These are phyloP conservation scores for Trichomalopsis sarcophagae DNA, from an alignment of 1,140 invertebrate genomes.

Conservation along the genomic window DNA sequence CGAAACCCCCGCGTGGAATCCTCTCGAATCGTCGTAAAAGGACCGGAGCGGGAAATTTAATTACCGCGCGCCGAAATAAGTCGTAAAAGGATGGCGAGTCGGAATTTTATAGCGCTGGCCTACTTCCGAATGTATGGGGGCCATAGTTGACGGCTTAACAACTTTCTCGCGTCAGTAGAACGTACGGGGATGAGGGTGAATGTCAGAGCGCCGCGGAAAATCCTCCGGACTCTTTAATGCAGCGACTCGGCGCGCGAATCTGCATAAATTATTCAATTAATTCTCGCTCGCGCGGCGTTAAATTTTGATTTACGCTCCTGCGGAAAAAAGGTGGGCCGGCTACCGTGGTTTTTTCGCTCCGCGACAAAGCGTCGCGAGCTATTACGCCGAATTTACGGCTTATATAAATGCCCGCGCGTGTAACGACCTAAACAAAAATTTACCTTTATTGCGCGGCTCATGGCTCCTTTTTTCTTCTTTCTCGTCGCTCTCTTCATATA, in stretches of 20 bases:
- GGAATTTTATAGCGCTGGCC: constrained; percentile 12
- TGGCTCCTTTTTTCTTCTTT: neutral
- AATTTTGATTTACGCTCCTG: constrained; percentile 32
- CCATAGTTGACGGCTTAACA: neutral
- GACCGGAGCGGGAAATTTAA: constrained; percentile 41
- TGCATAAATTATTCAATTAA: constrained; percentile 36
- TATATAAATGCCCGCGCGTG: constrained; percentile 15
- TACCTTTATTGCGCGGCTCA: constrained; percentile 33
- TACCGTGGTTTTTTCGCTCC: neutral
- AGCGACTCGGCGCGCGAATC: neutral
- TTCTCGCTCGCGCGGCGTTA: constrained; percentile 5
- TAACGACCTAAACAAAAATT: constrained; percentile 48
- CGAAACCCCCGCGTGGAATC: constrained; percentile 11
- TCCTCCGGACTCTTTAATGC: constrained; percentile 19
- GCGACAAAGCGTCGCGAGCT: neutral
- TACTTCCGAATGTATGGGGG: constrained; percentile 25
- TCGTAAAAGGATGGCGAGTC: constrained; percentile 31
- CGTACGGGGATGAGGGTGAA: neutral
- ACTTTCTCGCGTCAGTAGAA: neutral
- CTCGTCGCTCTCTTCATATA: neutral
- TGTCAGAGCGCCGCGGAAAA: neutral
- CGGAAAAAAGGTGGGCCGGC: neutral
- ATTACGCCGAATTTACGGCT: constrained; percentile 33
- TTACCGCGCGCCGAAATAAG: constrained; percentile 46
- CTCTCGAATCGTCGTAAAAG: constrained; percentile 33